Evolutionary conservation across 1,140 invertebrate species (phyloP), one percentile per base, ranked within the genome.

Genomic region (Asbolus verrucosus): DNA sequence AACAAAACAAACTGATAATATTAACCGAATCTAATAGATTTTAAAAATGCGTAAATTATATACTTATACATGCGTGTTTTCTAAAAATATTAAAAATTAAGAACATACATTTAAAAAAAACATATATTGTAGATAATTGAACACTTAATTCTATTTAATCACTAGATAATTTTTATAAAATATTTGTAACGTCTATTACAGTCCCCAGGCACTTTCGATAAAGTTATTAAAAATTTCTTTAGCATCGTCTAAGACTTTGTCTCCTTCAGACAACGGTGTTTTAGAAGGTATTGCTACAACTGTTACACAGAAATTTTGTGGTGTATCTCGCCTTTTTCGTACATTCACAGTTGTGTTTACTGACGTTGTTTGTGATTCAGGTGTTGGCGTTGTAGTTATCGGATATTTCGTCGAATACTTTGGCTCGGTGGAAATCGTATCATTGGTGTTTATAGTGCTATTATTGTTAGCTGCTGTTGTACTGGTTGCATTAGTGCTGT

Each of bases 281-380:
- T 43, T 54, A 30, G 54, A 60, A 3, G 71, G 71, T 46, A 69
- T n/a, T 15, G 71, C 71, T 18, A 72, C 15, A 33, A 72, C 27
- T n/a, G 67, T 72, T 24, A 72, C 71, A 38, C 71, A 72, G 15
- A 65, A 72, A 13, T 71, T 33, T 16, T 65, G 69, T 1, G 61
- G 16, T 6, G 18, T 16, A 18, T 50, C 43, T 36, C 61, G 11
- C 31, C 21, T 50, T 8, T 6, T 46, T n/a, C 36, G 18, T 5
- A 11, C 16, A 8, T 18, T 39, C 9, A 21, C 21, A 6, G 41
- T n/a, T 13, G n/a, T 16, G n/a, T n/a, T n/a, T 24, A 66, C 50
- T 9, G 46, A 18, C 2, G 11, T 24, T 11, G 24, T 38, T 43
- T 36, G 13, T 24, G n/a, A n/a, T n/a, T n/a, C 16, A 8, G 43